phyloP scores from a whole-genome alignment of 2,888 invertebrate species.

The Leptinotarsa rubiginosa region DNA sequence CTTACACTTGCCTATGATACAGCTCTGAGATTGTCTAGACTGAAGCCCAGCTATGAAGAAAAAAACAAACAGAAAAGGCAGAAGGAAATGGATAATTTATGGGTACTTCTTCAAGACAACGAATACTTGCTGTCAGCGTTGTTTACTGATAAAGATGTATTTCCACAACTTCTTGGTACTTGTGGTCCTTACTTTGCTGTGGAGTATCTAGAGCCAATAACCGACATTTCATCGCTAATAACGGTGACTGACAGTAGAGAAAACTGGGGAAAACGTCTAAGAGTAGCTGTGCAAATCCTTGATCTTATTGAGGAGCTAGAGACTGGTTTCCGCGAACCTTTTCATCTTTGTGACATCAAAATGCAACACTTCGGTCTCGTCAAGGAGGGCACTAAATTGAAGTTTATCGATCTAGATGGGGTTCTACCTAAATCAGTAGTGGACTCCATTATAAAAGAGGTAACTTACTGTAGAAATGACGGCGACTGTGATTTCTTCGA shows the following conservation, averaged over 20 bases:
- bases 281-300: slow-evolving; percentile 72
- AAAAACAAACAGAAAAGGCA: slow-evolving; percentile 63
- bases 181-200: slow-evolving; percentile 77
- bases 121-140: slow-evolving; percentile 74
- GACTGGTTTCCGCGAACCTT: slow-evolving; percentile 70
- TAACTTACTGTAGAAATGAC: slow-evolving; percentile 68
- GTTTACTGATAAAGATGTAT: slow-evolving; percentile 72
- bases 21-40: slow-evolving; percentile 67
- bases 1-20: slow-evolving; percentile 68
- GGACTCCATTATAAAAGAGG: slow-evolving; percentile 66
- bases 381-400: slow-evolving; percentile 67
- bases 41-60: slow-evolving; percentile 66
- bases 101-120: slow-evolving; percentile 74
- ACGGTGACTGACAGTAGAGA: slow-evolving; percentile 69
- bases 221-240: slow-evolving; percentile 68
- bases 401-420: slow-evolving; percentile 75
- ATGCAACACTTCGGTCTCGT: slow-evolving; percentile 74
- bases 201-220: slow-evolving; percentile 72
- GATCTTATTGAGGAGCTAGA: slow-evolving; percentile 73
- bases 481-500: slow-evolving; percentile 77
- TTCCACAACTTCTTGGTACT: slow-evolving; percentile 71
- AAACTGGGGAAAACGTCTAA: slow-evolving; percentile 71
- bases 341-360: slow-evolving; percentile 78
- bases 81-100: slow-evolving; percentile 73
- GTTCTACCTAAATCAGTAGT: slow-evolving; percentile 71